These are phyloP conservation scores for Diaphora mendica DNA, from an alignment of 2,888 invertebrate genomes.

Conservation along the genomic window DNA sequence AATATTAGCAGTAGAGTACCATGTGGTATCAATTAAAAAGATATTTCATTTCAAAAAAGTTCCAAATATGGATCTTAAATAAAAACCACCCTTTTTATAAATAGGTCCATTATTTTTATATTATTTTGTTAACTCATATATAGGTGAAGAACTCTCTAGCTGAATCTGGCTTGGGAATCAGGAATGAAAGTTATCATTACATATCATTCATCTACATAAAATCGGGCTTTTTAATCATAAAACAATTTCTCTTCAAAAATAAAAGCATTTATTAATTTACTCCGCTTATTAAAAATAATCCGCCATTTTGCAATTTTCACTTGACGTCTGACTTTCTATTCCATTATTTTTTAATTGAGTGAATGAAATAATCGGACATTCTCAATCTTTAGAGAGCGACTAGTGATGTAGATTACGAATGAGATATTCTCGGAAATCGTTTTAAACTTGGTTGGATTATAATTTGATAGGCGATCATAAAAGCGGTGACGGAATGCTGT, in stretches of 20 bases:
- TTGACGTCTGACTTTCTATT: slow-evolving; percentile 42
- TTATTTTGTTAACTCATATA: no score
- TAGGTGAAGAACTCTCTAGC: no score
- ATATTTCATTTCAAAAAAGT: no score
- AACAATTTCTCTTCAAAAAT: slow-evolving; percentile 13
- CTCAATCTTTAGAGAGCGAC: slow-evolving; percentile 39
- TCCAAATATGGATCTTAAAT: no score
- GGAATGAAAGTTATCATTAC: no score
- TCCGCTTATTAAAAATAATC: slow-evolving; percentile 24
- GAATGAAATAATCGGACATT: slow-evolving; percentile 44
- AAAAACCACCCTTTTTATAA: no score
- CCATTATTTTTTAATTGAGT: slow-evolving; percentile 50
- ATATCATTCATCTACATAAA: not conserved
- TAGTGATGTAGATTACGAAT: slow-evolving; percentile 29
- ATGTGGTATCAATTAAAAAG: no score
- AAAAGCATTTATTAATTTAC: slow-evolving; percentile 36
- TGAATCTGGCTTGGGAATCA: no score
- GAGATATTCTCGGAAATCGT: slow-evolving; percentile 33
- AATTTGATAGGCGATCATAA: slow-evolving; percentile 12
- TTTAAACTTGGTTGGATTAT: slow-evolving; percentile 11
- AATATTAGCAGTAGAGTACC: no score
- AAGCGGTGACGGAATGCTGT: slow-evolving; percentile 7
- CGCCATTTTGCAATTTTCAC: slow-evolving; percentile 41
- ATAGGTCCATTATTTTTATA: no score
- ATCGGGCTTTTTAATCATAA: not conserved